A percentile compares a stretch with the other conserved stretches of the same genome.
Evolutionary conservation across 1,140 invertebrate genomes (phyloP).

Genomic region (Cecropterus lyciades): DNA sequence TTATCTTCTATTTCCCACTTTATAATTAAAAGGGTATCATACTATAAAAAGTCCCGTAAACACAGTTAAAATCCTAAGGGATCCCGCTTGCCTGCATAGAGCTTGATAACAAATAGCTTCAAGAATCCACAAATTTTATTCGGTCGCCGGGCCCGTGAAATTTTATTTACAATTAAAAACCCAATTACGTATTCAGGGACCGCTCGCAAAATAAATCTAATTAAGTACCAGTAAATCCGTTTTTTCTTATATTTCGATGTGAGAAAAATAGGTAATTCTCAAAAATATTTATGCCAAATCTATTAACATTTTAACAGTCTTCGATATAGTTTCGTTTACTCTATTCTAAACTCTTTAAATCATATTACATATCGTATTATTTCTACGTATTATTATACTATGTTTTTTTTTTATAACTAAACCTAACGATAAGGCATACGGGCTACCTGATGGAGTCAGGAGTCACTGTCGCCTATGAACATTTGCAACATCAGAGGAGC

Average conservation of each 20-base stretch:
- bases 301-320: too few species aligned
- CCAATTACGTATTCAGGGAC: slow-evolving; percentile 45
- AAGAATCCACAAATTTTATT: slow-evolving; percentile 45
- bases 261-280: too few species aligned
- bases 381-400: too few species aligned
- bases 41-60: slow-evolving; percentile 35
- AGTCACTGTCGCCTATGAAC: too few species aligned
- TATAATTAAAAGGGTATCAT: background rate
- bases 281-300: too few species aligned
- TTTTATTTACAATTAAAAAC: slow-evolving; percentile 58
- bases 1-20: background rate
- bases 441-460: too few species aligned
- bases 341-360: too few species aligned
- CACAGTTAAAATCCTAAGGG: slow-evolving; percentile 44
- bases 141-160: slow-evolving; percentile 41
- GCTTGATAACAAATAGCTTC: slow-evolving; percentile 54
- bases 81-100: slow-evolving; percentile 48
- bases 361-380: too few species aligned
- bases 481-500: too few species aligned
- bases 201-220: slow-evolving; percentile 31
- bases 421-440: too few species aligned
- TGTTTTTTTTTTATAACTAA: too few species aligned
- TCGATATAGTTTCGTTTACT: too few species aligned
- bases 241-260: background rate
- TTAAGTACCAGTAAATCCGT: slow-evolving; percentile 32